Percentiles rank a stretch among this genome's conserved stretches.
Evolutionary conservation across 2,888 invertebrate species (phyloP).

Genomic region (Ptychoptera albimana): DNA sequence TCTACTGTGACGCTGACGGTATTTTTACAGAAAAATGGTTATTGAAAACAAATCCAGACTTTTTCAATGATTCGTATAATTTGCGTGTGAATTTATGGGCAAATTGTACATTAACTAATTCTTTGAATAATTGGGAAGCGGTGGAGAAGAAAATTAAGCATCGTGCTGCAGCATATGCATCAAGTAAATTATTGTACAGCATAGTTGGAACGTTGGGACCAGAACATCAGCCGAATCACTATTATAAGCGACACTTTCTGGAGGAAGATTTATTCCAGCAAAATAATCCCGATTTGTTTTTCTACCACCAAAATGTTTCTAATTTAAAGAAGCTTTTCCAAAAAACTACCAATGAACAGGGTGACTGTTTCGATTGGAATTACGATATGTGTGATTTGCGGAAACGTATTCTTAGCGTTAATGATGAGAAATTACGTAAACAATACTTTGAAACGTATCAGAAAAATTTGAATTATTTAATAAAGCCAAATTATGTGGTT

Average conservation of each 20-base stretch:
- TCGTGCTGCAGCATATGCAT: background rate
- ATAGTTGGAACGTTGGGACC: background rate
- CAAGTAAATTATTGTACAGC: background rate
- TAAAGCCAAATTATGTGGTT: background rate
- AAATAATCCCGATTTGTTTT: background rate
- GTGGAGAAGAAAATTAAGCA: background rate
- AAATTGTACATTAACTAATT: background rate
- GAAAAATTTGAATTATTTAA: background rate
- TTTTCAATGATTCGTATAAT: background rate
- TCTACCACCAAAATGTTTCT: background rate
- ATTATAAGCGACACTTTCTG: background rate
- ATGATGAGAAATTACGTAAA: slow-evolving; percentile 4
- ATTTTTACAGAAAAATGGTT: slow-evolving; percentile 8
- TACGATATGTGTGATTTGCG: slow-evolving; percentile 6
- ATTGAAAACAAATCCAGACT: background rate
- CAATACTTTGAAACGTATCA: slow-evolving; percentile 2
- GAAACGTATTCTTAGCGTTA: slow-evolving; percentile 3
- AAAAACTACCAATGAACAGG: background rate
- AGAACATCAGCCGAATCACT: background rate
- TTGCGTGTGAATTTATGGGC: background rate
- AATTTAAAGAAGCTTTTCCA: background rate
- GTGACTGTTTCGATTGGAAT: slow-evolving; percentile 5
- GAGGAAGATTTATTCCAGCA: background rate
- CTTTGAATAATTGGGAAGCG: background rate
- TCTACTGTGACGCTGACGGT: slow-evolving; percentile 4